Conservation (phyloP, 2,113 vertebrate genomes). For the Pelusios castaneus region DNA sequence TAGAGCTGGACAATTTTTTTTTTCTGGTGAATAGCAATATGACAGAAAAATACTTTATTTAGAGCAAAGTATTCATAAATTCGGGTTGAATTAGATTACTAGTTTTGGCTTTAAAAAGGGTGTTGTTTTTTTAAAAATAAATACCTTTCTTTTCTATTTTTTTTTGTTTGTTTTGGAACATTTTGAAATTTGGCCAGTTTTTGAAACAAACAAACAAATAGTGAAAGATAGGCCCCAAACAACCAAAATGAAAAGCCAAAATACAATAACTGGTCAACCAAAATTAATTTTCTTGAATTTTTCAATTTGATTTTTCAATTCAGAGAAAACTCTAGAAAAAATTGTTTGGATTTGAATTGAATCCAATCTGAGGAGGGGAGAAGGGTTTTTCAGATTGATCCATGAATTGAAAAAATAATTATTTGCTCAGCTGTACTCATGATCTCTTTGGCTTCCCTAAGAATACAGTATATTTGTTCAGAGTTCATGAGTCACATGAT, state of each 20-base stretch:
- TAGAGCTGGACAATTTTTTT: neutral
- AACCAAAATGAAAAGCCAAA: neutral
- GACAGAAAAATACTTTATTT: neutral
- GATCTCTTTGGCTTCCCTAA: neutral
- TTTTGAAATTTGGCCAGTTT: neutral
- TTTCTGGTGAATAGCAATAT: neutral
- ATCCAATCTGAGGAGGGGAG: neutral
- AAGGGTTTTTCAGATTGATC: neutral
- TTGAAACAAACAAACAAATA: neutral
- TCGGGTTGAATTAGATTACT: neutral
- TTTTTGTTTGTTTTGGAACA: neutral
- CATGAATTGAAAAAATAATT: neutral
- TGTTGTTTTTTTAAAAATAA: neutral
- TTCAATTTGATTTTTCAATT: neutral
- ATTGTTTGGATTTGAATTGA: neutral
- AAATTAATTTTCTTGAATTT: neutral
- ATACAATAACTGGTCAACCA: neutral
- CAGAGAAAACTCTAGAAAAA: neutral
- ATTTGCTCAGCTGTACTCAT: fast-evolving
- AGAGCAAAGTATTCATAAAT: neutral
- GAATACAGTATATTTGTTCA: neutral
- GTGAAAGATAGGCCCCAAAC: neutral
- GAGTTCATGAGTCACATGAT: neutral
- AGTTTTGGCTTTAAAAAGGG: neutral
- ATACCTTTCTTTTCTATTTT: neutral